A percentile compares a stretch with the other conserved stretches of the same genome.
Evolutionary conservation across 2,113 vertebrate species (phyloP).

Genomic region (Bos javanicus): DNA sequence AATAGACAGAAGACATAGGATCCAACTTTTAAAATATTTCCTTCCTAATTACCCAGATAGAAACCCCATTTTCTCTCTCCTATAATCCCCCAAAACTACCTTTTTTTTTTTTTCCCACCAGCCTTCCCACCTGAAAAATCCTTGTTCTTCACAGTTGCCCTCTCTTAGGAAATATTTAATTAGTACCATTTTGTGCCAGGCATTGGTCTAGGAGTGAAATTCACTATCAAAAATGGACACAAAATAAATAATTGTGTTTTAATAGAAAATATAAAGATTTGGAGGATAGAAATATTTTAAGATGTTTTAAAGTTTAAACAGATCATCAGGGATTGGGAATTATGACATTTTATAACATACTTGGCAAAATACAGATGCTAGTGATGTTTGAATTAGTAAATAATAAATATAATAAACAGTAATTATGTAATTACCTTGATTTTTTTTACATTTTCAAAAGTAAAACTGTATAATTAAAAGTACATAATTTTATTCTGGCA

Average conservation of each 20-base stretch:
- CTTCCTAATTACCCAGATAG: not conserved
- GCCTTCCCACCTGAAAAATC: not conserved
- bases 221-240: not conserved
- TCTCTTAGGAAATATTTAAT: slow-evolving; percentile 19
- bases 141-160: not conserved
- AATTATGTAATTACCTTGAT: not conserved
- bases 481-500: not conserved
- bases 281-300: slow-evolving; percentile 12
- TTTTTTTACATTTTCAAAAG: slow-evolving; percentile 27
- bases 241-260: slow-evolving; percentile 8
- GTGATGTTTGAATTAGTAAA: slow-evolving; percentile 2
- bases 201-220: not conserved
- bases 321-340: not conserved
- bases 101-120: not conserved
- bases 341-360: not conserved
- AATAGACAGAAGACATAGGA: not conserved
- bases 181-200: not conserved
- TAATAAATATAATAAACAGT: not conserved
- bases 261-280: slow-evolving; percentile 24
- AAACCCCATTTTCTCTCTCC: not conserved
- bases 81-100: not conserved
- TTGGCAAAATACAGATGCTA: not conserved
- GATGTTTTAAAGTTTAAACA: not conserved
- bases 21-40: not conserved
- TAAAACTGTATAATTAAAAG: not conserved